Percentiles rank a stretch among this genome's conserved stretches.
phyloP scores from a whole-genome alignment of 2,888 invertebrate genomes.

The Corythucha ciliata region DNA sequence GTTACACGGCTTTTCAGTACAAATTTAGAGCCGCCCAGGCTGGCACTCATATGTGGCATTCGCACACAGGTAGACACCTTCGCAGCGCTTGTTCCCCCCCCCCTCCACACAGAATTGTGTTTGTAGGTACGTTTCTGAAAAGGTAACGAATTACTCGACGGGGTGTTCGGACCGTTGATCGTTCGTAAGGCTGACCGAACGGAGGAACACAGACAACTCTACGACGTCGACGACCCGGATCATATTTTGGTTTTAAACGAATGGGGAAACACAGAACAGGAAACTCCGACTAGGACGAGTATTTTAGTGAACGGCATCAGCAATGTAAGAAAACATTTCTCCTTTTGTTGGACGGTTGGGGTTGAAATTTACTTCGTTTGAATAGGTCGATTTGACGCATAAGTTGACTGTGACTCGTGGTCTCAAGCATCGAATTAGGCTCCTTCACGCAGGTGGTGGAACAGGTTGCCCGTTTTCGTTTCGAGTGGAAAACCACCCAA shows the following conservation, averaged over 20 bases:
- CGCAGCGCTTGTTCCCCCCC: background rate
- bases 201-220: constrained; percentile 48
- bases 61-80: constrained; percentile 38
- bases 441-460: constrained; percentile 32
- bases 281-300: constrained; percentile 35
- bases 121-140: background rate
- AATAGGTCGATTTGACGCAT: constrained; percentile 36
- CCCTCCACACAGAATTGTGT: background rate
- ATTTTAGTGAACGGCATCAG: constrained; percentile 42
- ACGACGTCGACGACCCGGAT: constrained; percentile 60
- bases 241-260: constrained; percentile 62
- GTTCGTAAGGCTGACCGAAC: constrained; percentile 55
- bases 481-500: constrained; percentile 53
- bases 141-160: constrained; percentile 58
- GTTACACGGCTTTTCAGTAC: constrained; percentile 42
- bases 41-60: constrained; percentile 44
- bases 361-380: background rate
- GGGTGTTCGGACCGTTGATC: constrained; percentile 60
- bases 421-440: constrained; percentile 24
- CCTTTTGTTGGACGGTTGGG: background rate
- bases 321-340: background rate
- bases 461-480: constrained; percentile 57
- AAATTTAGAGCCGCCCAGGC: constrained; percentile 41
- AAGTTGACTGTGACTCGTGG: constrained; percentile 35
- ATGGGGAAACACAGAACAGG: constrained; percentile 44